Base-by-base conservation (phyloP, 2,888 invertebrate genomes). In the Listrodromus nycthemerus region DNA sequence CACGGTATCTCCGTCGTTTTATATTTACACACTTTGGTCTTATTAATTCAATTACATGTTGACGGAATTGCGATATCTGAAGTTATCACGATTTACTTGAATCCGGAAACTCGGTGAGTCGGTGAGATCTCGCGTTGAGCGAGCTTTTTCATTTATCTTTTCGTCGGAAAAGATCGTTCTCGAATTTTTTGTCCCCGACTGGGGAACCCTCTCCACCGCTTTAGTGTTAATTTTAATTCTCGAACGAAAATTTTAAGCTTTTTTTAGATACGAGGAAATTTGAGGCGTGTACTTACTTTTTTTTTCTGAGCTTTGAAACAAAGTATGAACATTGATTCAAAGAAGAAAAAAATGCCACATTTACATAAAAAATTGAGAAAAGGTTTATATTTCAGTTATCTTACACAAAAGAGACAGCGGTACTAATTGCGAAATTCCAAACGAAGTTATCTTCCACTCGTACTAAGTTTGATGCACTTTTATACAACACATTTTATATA, bases 41-140 rank as follows among this genome's bases (percentile, higher is more conserved):
- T 73, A 85, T 83, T 80, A 83, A 84, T 74, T 80, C 70, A 67
- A 83, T 83, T 77, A 75, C 48, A 80, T 70, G 77, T 66, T 27
- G 37, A 63, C 16, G 48, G 52, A 37, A 10, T n/a, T 6, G 24
- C n/a, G 27, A 30, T 27, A 24, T 30, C 30, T 2, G 8, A 80
- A 41, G 67, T 52, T 80, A 27, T 30, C 69, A 33, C 52, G 71
- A 13, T 77, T 71, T 58, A 16, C 30, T 61, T 30, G 61, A 48
- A 41, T 52, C 30, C 61, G 30, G 58, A 41, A 80, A 65, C 52
- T 74, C 63, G 65, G 66, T 80, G 48, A 80, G 80, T 75, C 58
- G 8, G 4, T 19, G 19, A 24, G 21, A 75, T 45, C 58, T 27
- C 8, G n/a, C 30, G 30, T 16, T 2, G 13, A 21, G 71, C 55